Conservation (phyloP, 2,888 invertebrate genomes). For the Eupithecia dodoneata region DNA sequence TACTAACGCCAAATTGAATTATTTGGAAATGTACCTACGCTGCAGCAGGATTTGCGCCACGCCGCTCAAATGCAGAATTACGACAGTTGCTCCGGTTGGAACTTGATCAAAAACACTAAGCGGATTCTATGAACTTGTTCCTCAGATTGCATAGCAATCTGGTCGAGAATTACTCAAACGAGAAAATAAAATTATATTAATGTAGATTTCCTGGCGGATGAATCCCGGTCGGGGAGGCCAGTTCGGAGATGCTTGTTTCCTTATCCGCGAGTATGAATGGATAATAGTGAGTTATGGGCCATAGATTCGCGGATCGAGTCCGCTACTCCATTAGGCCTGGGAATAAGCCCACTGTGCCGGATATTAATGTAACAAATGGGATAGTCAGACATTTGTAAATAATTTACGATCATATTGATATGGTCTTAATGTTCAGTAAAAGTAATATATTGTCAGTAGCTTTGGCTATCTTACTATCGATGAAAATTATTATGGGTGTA, state of each 20-base stretch:
- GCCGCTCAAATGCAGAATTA: slow-evolving; percentile 29
- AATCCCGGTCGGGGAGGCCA: neutral
- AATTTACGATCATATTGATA: neutral
- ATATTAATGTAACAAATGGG: slow-evolving; percentile 26
- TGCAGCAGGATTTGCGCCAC: slow-evolving; percentile 41
- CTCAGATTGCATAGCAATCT: neutral
- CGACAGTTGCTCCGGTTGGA: slow-evolving; percentile 20
- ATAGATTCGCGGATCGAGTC: slow-evolving; percentile 49
- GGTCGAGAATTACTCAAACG: neutral
- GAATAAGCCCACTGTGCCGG: slow-evolving; percentile 50
- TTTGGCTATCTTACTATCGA: neutral
- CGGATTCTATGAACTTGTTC: slow-evolving; percentile 11
- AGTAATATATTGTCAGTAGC: neutral
- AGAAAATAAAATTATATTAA: neutral
- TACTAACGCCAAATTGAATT: slow-evolving; percentile 56
- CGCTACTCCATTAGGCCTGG: slow-evolving; percentile 58
- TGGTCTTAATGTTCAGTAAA: neutral
- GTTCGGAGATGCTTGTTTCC: slow-evolving; percentile 8
- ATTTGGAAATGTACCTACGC: slow-evolving; percentile 36
- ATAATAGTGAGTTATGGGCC: slow-evolving; percentile 50
- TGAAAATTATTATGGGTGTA: neutral
- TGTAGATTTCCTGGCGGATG: neutral
- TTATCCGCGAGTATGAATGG: slow-evolving; percentile 29
- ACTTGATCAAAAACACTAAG: slow-evolving; percentile 27
- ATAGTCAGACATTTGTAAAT: slow-evolving; percentile 12